Conservation (phyloP, 2,113 vertebrate species). For the Neotragus moschatus region DNA sequence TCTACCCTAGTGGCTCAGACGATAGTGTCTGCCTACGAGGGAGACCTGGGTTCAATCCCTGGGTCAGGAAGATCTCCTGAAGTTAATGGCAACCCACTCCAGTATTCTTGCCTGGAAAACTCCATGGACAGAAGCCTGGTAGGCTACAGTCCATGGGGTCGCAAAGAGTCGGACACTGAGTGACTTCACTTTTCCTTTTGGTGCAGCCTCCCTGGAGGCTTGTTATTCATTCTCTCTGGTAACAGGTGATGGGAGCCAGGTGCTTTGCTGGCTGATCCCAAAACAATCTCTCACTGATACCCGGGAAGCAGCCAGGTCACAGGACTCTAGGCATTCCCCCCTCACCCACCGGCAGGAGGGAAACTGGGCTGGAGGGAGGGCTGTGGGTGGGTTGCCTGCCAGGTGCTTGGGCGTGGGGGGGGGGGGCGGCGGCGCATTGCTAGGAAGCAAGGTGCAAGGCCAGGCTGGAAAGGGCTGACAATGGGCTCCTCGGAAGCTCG, state of each 20-base stretch:
- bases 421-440: accelerated
- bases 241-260: neutral
- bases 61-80: no score
- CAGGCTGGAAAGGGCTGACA: no score
- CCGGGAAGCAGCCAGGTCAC: neutral
- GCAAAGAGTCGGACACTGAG: no score
- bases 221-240: neutral
- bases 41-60: no score
- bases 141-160: no score
- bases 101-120: no score
- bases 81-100: no score
- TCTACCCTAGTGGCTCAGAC: neutral
- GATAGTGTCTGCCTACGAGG: no score
- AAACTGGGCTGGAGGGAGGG: neutral
- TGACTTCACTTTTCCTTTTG: neutral
- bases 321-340: neutral
- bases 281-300: neutral
- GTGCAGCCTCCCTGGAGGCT: neutral
- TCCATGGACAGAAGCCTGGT: no score
- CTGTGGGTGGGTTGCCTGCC: neutral
- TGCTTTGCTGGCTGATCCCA: neutral
- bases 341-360: neutral
- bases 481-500: neutral
- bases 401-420: neutral
- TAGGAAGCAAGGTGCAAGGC: neutral